Evolutionary conservation across 2,888 invertebrate genomes (phyloP), one percentile per base, ranked within the genome.

Genomic region (Agrotis puta): DNA sequence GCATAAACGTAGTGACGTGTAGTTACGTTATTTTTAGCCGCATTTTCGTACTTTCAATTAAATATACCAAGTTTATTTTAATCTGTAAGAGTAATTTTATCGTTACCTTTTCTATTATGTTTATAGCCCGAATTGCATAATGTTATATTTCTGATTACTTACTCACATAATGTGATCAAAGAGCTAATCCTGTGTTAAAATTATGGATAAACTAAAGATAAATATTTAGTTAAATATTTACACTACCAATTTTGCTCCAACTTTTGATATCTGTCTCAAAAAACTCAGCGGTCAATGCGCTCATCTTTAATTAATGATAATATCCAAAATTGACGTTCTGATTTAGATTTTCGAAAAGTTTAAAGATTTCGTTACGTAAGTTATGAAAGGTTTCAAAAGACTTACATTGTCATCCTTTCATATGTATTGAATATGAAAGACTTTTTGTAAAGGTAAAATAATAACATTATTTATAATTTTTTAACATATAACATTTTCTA

Each of bases 311-410:
- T 14, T 51, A 27, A 43, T 61, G 59, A 56, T 61, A 61, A 51
- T 45, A 53, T 27, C 20, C 13, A 50, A 14, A 72, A 56, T 62
- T 66, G 24, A 74, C n/a, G 13, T 53, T 65, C 22, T 22, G 5
- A 43, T 33, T 53, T 11, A 14, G 53, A 70, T 59, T 43, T 20
- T 66, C 50, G 59, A 70, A 62, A 53, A 74, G 61, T 39, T 22
- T 43, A 11, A 64, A 61, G n/a, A 53, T 62, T 51, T 22, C 2
- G 50, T 84, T 70, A 68, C 47, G 53, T 70, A 78, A 82, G 20
- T 56, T 77, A 51, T 76, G 62, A 64, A 71, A 64, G 24, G 67
- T 63, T 70, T 53, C 18, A 18, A 54, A 54, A 65, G 1, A 22
- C 51, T 69, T 33, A 57, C 33, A 14, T 39, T 68, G 56, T 67